Conservation (phyloP, 2,888 invertebrate genomes). For the Cerastoderma edule region DNA sequence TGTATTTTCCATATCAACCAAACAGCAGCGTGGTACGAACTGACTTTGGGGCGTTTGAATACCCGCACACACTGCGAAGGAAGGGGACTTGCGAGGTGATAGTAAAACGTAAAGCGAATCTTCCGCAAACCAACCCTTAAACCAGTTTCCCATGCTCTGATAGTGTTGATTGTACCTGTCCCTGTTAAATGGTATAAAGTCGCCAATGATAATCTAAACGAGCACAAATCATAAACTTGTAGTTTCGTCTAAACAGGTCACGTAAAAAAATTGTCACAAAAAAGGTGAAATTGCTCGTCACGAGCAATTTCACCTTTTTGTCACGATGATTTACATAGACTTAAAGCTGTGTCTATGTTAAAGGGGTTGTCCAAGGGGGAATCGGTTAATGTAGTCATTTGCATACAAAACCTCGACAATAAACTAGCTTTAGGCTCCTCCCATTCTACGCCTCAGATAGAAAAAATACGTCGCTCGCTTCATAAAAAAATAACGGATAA, state of each 20-base stretch:
- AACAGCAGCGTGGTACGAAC: background rate
- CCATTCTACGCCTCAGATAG: background rate
- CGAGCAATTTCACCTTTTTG: background rate
- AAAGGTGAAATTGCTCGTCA: background rate
- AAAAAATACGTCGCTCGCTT: background rate
- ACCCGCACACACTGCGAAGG: background rate
- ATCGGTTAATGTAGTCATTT: background rate
- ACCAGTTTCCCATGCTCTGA: too few relatives aligned
- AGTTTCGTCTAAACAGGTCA: background rate
- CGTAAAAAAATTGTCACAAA: background rate
- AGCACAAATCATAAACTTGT: background rate
- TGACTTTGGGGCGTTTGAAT: background rate
- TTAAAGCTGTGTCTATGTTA: background rate
- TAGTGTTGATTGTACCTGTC: background rate
- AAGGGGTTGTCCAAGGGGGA: background rate
- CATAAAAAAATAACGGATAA: background rate
- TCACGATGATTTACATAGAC: too few relatives aligned
- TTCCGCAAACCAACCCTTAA: too few relatives aligned
- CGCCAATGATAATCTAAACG: background rate
- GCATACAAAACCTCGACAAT: background rate
- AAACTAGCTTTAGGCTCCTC: background rate
- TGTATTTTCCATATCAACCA: slow-evolving; percentile 4
- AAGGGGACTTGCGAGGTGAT: background rate
- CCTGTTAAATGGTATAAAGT: background rate
- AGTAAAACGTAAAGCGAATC: too few relatives aligned